phyloP scores from a whole-genome alignment of 1,140 invertebrate species.

The Aphidius ervi region DNA sequence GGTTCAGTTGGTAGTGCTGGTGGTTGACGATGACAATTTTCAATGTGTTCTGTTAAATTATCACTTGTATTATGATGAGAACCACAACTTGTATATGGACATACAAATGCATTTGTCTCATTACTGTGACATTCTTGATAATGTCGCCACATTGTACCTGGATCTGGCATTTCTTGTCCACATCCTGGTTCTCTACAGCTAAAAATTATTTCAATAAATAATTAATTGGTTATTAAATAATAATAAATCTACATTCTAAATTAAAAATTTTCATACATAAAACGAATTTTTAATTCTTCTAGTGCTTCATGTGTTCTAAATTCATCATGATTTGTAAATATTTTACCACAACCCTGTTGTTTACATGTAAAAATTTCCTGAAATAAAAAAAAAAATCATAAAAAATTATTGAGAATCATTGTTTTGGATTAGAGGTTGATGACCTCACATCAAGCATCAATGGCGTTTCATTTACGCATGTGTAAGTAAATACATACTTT shows the following conservation, averaged over 20 bases:
- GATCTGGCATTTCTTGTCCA: slow-evolving; percentile 48
- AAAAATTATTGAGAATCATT: slow-evolving; percentile 15
- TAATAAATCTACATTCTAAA: slow-evolving; percentile 9
- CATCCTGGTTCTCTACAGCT: slow-evolving; percentile 51
- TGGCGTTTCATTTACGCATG: slow-evolving; percentile 23
- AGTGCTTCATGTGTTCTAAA: slow-evolving; percentile 48
- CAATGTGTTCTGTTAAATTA: slow-evolving; percentile 48
- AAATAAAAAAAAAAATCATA: slow-evolving; percentile 12
- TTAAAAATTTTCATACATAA: slow-evolving; percentile 38
- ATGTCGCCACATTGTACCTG: slow-evolving; percentile 51
- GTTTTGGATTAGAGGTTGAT: slow-evolving; percentile 50
- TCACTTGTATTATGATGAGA: slow-evolving; percentile 42
- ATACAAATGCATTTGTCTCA: slow-evolving; percentile 46
- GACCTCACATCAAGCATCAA: slow-evolving; percentile 29
- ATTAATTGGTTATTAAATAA: not conserved
- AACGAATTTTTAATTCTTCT: slow-evolving; percentile 48
- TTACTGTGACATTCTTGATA: slow-evolving; percentile 52
- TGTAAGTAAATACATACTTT: slow-evolving; percentile 36
- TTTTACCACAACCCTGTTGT: slow-evolving; percentile 47
- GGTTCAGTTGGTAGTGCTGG: slow-evolving; percentile 44
- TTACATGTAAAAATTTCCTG: slow-evolving; percentile 51
- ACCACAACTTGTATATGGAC: slow-evolving; percentile 48
- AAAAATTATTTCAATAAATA: slow-evolving; percentile 12
- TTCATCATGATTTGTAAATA: slow-evolving; percentile 50
- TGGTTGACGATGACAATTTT: slow-evolving; percentile 44